Evolutionary conservation across 2,113 vertebrate genomes (phyloP).

Genomic region (Chitala chitala): DNA sequence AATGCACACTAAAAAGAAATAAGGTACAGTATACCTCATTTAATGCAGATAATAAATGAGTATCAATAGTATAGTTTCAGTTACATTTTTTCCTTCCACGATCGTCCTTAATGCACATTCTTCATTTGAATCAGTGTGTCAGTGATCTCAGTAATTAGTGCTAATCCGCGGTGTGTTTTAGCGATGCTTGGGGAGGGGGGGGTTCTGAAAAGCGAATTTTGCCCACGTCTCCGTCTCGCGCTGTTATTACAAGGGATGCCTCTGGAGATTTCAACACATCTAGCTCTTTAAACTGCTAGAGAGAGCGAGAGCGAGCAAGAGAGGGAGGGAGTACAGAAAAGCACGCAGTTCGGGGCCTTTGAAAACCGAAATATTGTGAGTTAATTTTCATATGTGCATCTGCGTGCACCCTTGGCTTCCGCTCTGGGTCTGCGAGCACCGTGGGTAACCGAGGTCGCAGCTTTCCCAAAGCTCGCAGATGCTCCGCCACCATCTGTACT

Average conservation of each 20-base stretch:
- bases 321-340: too few species aligned
- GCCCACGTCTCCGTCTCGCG: neutral
- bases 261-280: conserved; percentile 14
- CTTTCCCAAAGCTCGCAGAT: neutral
- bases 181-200: conserved; percentile 16
- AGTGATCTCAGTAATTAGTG: conserved; percentile 17
- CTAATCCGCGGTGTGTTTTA: conserved; percentile 26
- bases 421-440: neutral
- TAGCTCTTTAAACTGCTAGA: conserved; percentile 11
- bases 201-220: conserved; percentile 12
- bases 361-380: too few species aligned
- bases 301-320: too few species aligned
- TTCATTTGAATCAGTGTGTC: too few species aligned
- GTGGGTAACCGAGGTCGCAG: neutral
- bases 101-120: too few species aligned
- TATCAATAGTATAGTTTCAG: too few species aligned
- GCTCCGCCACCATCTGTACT: conserved; percentile 4
- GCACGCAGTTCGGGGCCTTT: too few species aligned
- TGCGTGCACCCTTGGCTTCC: neutral
- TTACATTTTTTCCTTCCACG: too few species aligned
- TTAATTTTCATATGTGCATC: neutral
- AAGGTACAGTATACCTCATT: too few species aligned
- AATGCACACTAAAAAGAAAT: too few species aligned
- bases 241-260: conserved; percentile 12
- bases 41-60: too few species aligned